A percentile compares a stretch with the other conserved stretches of the same genome.
phyloP scores from a whole-genome alignment of 64 coral and sea anemone species.

The Platygyra sinensis region DNA sequence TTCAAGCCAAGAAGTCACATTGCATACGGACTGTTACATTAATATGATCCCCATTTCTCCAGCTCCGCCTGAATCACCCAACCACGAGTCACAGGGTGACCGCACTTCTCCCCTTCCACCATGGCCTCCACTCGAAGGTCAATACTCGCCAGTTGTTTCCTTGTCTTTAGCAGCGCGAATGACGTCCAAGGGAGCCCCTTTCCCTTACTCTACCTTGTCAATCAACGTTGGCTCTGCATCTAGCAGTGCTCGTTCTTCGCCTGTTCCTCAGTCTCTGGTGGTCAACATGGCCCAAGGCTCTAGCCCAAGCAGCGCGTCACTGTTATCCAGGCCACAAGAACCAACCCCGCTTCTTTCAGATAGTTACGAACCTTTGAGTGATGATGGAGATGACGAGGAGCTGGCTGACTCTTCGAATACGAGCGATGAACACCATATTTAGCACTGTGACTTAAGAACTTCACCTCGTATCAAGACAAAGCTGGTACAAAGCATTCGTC shows the following conservation, averaged over 20 bases:
- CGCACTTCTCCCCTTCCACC: conserved; percentile 65
- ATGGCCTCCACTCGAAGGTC: conserved; percentile 43
- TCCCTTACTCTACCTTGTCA: conserved; percentile 82
- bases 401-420: neutral
- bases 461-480: neutral
- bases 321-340: conserved; percentile 77
- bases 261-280: conserved; percentile 57
- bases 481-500: neutral
- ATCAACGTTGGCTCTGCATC: conserved; percentile 80
- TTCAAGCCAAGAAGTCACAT: neutral
- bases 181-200: conserved; percentile 28
- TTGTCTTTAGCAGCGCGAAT: conserved; percentile 36
- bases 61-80: conserved; percentile 76
- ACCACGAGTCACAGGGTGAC: conserved; percentile 69
- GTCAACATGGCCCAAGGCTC: conserved; percentile 43
- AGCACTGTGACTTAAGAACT: neutral
- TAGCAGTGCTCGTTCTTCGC: conserved; percentile 90
- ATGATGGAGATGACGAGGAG: conserved; percentile 67
- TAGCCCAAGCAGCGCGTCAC: conserved; percentile 65
- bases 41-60: conserved; percentile 81
- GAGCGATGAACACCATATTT: neutral
- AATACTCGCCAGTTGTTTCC: neutral
- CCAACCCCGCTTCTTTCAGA: conserved; percentile 81
- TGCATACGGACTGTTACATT: neutral
- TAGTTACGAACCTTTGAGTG: conserved; percentile 88